phyloP scores from a whole-genome alignment of 2,888 invertebrate species.

The Heliconius erato region DNA sequence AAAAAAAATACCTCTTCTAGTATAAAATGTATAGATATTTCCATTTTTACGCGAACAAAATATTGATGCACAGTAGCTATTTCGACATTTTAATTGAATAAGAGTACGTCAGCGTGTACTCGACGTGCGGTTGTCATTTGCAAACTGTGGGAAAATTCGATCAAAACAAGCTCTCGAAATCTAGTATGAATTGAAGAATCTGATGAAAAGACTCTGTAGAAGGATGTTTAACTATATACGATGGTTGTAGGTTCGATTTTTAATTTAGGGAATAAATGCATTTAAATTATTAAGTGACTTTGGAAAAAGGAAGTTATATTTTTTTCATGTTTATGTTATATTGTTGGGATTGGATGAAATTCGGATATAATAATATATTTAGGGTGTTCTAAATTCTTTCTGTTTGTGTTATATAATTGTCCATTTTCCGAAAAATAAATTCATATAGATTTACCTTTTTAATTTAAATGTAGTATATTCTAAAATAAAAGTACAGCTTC shows the following conservation, averaged over 20 bases:
- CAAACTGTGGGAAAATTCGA: slow-evolving; percentile 17
- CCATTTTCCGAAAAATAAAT: neutral
- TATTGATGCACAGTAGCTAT: neutral
- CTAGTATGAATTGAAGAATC: neutral
- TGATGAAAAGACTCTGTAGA: neutral
- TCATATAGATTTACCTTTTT: neutral
- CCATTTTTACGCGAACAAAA: no score
- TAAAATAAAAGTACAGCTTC: neutral
- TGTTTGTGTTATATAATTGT: neutral
- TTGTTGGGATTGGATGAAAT: no score
- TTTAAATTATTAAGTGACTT: no score
- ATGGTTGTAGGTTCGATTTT: neutral
- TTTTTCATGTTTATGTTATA: no score
- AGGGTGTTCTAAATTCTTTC: neutral
- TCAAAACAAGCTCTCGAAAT: neutral
- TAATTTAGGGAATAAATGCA: neutral
- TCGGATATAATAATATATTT: neutral
- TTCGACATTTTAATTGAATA: neutral
- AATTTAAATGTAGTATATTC: neutral
- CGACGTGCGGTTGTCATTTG: slow-evolving; percentile 14
- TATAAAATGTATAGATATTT: no score
- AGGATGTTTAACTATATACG: neutral
- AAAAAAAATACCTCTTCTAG: neutral
- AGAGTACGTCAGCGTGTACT: neutral
- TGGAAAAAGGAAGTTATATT: no score